phyloP scores from a whole-genome alignment of 2,797 vertebrate species.

The Natrix natrix region DNA sequence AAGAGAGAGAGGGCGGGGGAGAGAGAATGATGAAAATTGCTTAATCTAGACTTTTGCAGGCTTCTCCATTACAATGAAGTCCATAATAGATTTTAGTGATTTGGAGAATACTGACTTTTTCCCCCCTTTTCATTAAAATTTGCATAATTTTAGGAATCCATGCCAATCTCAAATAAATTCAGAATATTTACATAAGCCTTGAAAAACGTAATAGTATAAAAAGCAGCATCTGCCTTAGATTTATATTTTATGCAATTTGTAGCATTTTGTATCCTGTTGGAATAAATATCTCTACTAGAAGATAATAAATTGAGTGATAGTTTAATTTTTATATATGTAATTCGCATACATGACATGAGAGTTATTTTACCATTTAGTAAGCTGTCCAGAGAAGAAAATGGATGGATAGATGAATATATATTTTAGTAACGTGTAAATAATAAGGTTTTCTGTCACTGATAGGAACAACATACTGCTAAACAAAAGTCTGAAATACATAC shows the following conservation, averaged over 20 bases:
- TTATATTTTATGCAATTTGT: background rate
- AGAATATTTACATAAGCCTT: slow-evolving; percentile 1
- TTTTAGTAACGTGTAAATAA: background rate
- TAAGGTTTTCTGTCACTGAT: background rate
- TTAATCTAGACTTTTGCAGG: background rate
- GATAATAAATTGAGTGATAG: background rate
- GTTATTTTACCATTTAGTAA: background rate
- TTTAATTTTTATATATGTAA: background rate
- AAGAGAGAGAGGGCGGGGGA: no score
- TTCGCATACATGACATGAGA: background rate
- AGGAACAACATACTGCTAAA: background rate
- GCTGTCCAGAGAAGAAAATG: background rate
- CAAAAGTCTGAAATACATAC: slow-evolving; percentile 4
- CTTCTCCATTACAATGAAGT: background rate
- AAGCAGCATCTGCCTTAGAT: background rate
- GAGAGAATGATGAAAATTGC: background rate
- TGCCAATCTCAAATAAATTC: background rate
- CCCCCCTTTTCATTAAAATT: background rate
- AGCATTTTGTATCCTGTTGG: background rate
- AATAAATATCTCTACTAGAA: background rate
- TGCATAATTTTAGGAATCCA: background rate
- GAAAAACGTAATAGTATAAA: background rate
- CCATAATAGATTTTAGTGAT: background rate
- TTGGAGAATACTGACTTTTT: background rate
- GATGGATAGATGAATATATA: background rate